Evolutionary conservation across 2,888 invertebrate genomes (phyloP).

Genomic region (Eucera pruinosa): DNA sequence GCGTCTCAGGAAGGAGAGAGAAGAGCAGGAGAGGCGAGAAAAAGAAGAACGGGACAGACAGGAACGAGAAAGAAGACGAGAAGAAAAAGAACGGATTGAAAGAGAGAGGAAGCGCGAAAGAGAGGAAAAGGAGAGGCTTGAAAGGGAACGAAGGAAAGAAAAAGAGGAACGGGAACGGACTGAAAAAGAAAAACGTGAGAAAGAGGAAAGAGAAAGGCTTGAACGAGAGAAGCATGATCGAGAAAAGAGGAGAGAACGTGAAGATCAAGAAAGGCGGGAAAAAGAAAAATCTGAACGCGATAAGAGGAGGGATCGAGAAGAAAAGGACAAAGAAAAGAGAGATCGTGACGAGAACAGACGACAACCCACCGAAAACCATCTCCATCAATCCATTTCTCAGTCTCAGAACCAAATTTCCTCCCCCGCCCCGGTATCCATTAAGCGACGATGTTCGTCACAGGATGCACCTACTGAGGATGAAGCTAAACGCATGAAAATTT

Average conservation of each 20-base stretch:
- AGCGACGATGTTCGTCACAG: conserved; percentile 92
- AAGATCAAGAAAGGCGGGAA: conserved; percentile 84
- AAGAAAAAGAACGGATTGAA: conserved; percentile 80
- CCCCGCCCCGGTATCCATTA: conserved; percentile 87
- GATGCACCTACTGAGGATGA: conserved; percentile 87
- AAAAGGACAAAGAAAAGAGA: conserved; percentile 83
- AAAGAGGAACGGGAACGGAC: conserved; percentile 80
- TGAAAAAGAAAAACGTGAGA: conserved; percentile 77
- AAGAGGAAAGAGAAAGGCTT: conserved; percentile 83
- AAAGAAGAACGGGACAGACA: conserved; percentile 71
- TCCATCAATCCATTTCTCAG: conserved; percentile 70
- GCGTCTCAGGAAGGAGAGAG: conserved; percentile 74
- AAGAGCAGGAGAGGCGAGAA: conserved; percentile 81
- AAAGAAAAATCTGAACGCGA: conserved; percentile 79
- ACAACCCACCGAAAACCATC: conserved; percentile 80
- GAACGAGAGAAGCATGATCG: conserved; percentile 81
- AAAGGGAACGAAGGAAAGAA: conserved; percentile 81
- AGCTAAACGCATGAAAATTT: conserved; percentile 87
- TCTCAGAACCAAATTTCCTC: conserved; percentile 70
- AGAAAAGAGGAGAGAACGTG: conserved; percentile 80
- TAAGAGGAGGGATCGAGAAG: conserved; percentile 83
- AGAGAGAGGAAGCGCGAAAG: conserved; percentile 82
- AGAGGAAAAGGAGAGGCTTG: conserved; percentile 83
- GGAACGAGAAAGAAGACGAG: conserved; percentile 78
- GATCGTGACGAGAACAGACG: conserved; percentile 82